Evolutionary conservation across 2,797 vertebrate species (phyloP).

Genomic region (Anableps anableps): DNA sequence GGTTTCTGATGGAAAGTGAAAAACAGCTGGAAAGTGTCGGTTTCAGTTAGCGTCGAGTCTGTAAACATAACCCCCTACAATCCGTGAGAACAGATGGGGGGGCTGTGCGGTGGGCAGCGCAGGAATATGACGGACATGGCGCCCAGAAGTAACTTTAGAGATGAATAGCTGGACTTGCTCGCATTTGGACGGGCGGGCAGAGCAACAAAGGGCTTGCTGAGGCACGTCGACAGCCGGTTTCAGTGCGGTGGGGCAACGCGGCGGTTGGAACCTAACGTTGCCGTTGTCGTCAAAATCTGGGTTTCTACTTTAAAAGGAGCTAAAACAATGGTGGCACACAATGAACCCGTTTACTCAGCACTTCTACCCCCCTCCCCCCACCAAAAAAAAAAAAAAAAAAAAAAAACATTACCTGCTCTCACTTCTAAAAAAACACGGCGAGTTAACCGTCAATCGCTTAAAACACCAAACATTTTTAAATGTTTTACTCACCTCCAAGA

Average conservation of each 20-base stretch:
- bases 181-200: constrained; percentile 20
- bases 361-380: background rate
- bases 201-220: constrained; percentile 64
- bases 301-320: background rate
- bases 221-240: constrained; percentile 14
- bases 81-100: constrained; percentile 18
- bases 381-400: no score
- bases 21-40: no score
- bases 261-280: background rate
- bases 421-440: background rate
- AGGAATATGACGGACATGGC: constrained; percentile 14
- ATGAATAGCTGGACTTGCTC: background rate
- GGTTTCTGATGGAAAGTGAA: no score
- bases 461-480: background rate
- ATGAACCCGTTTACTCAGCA: background rate
- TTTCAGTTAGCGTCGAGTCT: background rate
- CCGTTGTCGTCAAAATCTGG: no score
- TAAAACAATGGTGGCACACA: background rate
- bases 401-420: background rate
- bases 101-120: background rate
- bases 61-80: constrained; percentile 9
- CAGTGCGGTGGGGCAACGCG: background rate
- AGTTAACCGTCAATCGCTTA: background rate
- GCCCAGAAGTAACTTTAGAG: constrained; percentile 13
- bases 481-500: constrained; percentile 56